Evolutionary conservation across 2,888 invertebrate genomes (phyloP), one percentile per base, ranked within the genome.

Genomic region (Lycia hirtaria): DNA sequence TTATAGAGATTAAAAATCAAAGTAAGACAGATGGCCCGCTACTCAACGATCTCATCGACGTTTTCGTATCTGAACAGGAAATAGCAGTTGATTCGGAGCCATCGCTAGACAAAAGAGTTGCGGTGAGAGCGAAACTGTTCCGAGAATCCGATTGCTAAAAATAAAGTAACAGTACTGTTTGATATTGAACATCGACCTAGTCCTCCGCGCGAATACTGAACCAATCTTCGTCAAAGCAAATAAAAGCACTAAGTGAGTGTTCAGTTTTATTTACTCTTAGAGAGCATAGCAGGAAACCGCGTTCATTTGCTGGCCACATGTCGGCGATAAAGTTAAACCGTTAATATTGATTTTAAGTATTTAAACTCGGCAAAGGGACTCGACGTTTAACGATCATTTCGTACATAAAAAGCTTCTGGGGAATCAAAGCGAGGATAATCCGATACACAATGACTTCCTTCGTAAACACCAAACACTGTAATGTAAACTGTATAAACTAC

Each of bases 91-190:
- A 76, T 73, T 81, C 68, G 70, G 68, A 75, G 67, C 69, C 66
- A 75, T 73, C 69, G 71, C 62, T 72, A 78, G 76, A 84, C 83
- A 85, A 85, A 81, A 81, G 80, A 75, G 65, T 68, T 62, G 65
- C 65, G 72, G 81, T 75, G 80, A 84, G 83, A 83, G 83, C 70
- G 73, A 77, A 79, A 67, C 66, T 65, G 71, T 80, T 80, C 75
- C 60, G 64, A 72, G 78, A 77, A 79, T 63, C 50, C 62, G 67
- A 74, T 66, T 62, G 70, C 70, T 68, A 75, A 75, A 75, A 76
- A 75, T 74, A 69, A 69, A 68, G 55, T 72, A 75, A 75, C 73
- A 68, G 76, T 75, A 71, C 68, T 63, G 53, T 65, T 67, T 60
- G 53, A 65, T 66, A 70, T 62, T 67, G 67, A 70, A 70, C 60